Base-by-base conservation (phyloP, 2,797 vertebrate species). In the Megaceryle alcyon region DNA sequence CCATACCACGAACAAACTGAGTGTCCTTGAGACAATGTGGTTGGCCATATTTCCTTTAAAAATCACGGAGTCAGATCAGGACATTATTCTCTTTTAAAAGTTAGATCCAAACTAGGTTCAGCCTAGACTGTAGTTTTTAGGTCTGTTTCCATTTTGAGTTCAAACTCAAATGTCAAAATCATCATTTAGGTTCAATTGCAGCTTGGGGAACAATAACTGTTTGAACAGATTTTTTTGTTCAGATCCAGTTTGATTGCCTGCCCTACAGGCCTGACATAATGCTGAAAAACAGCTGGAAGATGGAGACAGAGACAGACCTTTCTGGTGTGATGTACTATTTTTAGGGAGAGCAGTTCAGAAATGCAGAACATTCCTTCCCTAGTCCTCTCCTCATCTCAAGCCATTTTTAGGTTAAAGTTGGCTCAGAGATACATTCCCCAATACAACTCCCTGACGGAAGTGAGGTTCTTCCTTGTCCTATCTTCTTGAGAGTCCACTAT, bases 351-450 rank as follows among this genome's bases (percentile, higher is more conserved):
- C 54, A 59, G 61, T 33, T 92, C 76, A 90, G 86, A 93, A 94
- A 93, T 35, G 14, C 10, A 83, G 37, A 0, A 10, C 88, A 83
- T 96, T 95, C 93, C 75, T 89, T 89, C 48, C 81, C 79, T 22
- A 43, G 86, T 82, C 54, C 84, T 94, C 79, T 95, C 61, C 69
- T 28, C 86, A 80, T 70, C 73, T 84, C 85, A 77, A 92, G 54
- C 94, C 93, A 95, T 95, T 96, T 96, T 94, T 95, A 95, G 90
- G 53, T 59, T 82, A 83, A 91, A 94, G 39, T 59, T 92, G 93
- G 93, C 92, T 95, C 86, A 71, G 86, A 87, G 77, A 80, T 53
- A 59, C 77, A 94, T 86, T 94, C 60, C 60, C 83, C 56, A 70
- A 2, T 5, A 65, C 48, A 92, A 23, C 33, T 86, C 63, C 44